A percentile compares a stretch with the other conserved stretches of the same genome.
Conservation (phyloP, 2,797 vertebrate species). For the Bucorvus abyssinicus region DNA sequence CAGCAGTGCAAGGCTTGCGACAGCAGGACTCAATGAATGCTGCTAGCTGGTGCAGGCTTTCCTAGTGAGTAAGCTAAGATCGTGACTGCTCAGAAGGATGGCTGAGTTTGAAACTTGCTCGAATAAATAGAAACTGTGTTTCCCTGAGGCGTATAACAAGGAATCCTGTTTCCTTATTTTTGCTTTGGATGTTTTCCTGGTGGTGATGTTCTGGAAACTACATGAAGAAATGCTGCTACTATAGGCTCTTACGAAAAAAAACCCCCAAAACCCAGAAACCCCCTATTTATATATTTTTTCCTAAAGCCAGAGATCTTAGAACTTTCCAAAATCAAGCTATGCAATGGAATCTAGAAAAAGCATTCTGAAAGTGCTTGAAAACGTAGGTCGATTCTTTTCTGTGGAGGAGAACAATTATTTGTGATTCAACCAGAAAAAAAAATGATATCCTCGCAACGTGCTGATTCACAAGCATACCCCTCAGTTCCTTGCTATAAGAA, state of each 20-base stretch:
- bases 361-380: neutral
- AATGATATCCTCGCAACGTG: slow-evolving; percentile 38
- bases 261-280: neutral
- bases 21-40: neutral
- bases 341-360: neutral
- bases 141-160: neutral
- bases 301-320: neutral
- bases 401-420: slow-evolving; percentile 61
- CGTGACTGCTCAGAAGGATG: neutral
- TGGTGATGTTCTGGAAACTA: neutral
- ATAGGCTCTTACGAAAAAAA: neutral
- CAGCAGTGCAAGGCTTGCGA: neutral
- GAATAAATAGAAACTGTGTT: neutral
- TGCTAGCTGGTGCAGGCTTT: neutral
- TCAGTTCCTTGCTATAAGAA: slow-evolving; percentile 36
- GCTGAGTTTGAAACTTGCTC: neutral
- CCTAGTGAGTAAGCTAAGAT: neutral
- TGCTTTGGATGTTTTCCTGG: neutral
- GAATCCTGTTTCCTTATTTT: neutral
- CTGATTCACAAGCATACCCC: slow-evolving; percentile 54
- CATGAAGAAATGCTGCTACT: neutral
- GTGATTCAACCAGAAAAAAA: slow-evolving; percentile 56
- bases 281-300: neutral
- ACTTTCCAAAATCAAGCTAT: neutral
- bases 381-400: slow-evolving; percentile 36